Conservation (phyloP, 1,140 invertebrate species). For the Drosophila mojavensis region DNA sequence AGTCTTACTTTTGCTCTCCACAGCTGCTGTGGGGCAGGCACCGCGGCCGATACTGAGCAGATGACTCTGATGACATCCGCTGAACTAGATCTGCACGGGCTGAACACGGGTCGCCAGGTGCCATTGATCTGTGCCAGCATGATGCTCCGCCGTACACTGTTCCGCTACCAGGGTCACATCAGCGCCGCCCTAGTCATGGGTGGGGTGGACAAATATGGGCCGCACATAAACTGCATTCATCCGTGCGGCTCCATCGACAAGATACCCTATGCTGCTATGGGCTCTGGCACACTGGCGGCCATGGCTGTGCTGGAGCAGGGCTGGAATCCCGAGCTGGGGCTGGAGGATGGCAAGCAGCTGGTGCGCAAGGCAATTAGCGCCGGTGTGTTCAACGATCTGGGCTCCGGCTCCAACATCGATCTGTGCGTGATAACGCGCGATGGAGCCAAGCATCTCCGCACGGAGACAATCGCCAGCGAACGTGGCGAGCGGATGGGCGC, state of each 20-base stretch:
- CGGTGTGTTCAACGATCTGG: slow-evolving; percentile 98
- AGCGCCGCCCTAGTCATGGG: slow-evolving; percentile 97
- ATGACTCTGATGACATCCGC: slow-evolving; percentile 94
- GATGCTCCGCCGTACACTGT: slow-evolving; percentile 96
- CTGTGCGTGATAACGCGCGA: slow-evolving; percentile 95
- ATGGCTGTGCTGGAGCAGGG: slow-evolving; percentile 97
- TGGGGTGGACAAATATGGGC: slow-evolving; percentile 92
- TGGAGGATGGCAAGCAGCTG: slow-evolving; percentile 95
- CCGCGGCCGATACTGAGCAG: slow-evolving; percentile 98
- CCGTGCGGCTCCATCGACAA: slow-evolving; percentile 97
- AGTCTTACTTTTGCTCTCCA: background rate
- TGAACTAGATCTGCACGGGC: slow-evolving; percentile 94
- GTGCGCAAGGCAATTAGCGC: slow-evolving; percentile 96
- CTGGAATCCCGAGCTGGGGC: slow-evolving; percentile 92
- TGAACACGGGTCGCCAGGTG: slow-evolving; percentile 94
- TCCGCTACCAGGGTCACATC: slow-evolving; percentile 97
- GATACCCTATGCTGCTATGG: slow-evolving; percentile 96
- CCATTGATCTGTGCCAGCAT: slow-evolving; percentile 95
- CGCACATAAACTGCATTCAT: slow-evolving; percentile 95
- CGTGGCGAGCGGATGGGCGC: slow-evolving; percentile 86
- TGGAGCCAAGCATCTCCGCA: slow-evolving; percentile 90
- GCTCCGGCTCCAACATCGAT: slow-evolving; percentile 98
- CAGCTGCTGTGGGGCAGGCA: slow-evolving; percentile 97
- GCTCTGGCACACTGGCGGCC: slow-evolving; percentile 98
- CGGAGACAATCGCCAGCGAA: slow-evolving; percentile 93